Evolutionary conservation across 92 coral and sea anemone genomes (phyloP).

Genomic region (Heliopora coerulea): DNA sequence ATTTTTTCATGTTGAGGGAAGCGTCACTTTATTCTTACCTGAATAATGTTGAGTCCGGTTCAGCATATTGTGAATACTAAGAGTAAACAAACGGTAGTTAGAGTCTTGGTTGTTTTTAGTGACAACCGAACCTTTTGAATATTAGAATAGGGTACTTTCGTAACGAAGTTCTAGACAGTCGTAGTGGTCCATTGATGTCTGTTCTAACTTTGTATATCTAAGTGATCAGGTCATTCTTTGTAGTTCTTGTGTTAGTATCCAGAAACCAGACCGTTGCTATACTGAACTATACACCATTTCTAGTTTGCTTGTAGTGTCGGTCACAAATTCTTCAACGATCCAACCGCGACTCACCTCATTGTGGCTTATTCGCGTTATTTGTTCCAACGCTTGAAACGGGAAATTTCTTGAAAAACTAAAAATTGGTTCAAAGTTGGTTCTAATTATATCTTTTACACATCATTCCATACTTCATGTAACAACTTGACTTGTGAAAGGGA

Average conservation of each 20-base stretch:
- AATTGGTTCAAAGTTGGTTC: no score
- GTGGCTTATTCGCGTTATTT: background rate
- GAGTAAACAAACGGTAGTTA: background rate
- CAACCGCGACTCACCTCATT: background rate
- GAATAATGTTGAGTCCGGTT: constrained; percentile 6
- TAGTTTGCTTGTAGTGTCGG: background rate
- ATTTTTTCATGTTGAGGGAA: no score
- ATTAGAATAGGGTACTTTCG: no score
- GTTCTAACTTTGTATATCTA: no score
- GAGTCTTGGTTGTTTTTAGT: no score
- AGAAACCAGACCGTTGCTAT: background rate
- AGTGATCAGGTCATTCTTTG: no score
- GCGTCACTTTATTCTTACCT: background rate
- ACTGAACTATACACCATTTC: background rate
- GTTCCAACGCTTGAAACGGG: constrained; percentile 32
- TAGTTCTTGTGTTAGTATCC: no score
- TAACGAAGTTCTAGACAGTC: background rate
- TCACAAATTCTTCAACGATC: background rate
- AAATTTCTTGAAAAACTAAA: constrained; percentile 34
- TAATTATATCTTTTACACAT: no score
- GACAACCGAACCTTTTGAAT: no score
- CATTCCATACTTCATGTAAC: no score
- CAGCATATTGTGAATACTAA: background rate
- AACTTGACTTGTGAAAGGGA: no score
- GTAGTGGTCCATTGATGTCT: background rate